Evolutionary conservation across 1,140 invertebrate species (phyloP).

Genomic region (Brachionus calyciflorus): DNA sequence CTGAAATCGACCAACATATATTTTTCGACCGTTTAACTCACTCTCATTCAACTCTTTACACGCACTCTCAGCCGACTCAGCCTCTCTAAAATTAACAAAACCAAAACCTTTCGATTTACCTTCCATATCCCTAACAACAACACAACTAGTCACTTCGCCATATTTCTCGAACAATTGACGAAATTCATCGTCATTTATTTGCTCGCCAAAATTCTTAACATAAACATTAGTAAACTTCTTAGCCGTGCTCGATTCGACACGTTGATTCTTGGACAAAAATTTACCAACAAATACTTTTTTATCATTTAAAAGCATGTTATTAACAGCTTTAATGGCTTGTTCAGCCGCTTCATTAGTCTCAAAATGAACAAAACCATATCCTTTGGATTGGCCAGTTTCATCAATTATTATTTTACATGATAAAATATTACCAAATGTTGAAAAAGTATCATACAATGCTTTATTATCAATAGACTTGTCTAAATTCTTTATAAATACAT

Average conservation of each 20-base stretch:
- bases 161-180: slow-evolving; percentile 89
- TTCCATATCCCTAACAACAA: not conserved
- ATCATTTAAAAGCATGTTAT: slow-evolving; percentile 88
- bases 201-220: slow-evolving; percentile 96
- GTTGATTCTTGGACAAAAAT: slow-evolving; percentile 93
- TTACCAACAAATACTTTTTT: slow-evolving; percentile 95
- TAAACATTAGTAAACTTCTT: slow-evolving; percentile 96
- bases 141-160: slow-evolving; percentile 82
- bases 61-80: slow-evolving; percentile 58
- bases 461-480: slow-evolving; percentile 37
- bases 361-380: slow-evolving; percentile 99
- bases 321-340: slow-evolving; percentile 69
- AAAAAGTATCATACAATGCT: slow-evolving; percentile 40
- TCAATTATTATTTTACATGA: slow-evolving; percentile 74
- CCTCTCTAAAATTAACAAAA: slow-evolving; percentile 18
- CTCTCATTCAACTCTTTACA: slow-evolving; percentile 61
- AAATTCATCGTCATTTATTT: slow-evolving; percentile 86
- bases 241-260: slow-evolving; percentile 76
- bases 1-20: slow-evolving; percentile 83
- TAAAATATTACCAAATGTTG: slow-evolving; percentile 38
- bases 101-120: not conserved
- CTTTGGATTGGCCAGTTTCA: slow-evolving; percentile 93
- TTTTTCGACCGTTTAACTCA: slow-evolving; percentile 72
- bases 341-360: slow-evolving; percentile 98
- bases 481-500: slow-evolving; percentile 44